phyloP scores from a whole-genome alignment of 2,113 vertebrate genomes.

The Larimichthys crocea region DNA sequence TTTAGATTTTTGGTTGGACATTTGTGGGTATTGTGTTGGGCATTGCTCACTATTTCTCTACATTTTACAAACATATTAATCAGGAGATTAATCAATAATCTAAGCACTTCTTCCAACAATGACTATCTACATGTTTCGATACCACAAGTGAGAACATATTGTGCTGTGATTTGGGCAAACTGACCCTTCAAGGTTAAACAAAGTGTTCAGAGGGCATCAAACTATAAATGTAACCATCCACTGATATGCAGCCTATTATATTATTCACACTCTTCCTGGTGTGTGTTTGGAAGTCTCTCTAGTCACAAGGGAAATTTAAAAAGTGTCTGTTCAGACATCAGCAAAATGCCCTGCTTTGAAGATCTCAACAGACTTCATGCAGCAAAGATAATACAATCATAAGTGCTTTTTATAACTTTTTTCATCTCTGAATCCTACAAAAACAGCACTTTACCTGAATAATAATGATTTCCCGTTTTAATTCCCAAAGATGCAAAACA shows the following conservation, averaged over 20 bases:
- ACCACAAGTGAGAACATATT: not conserved
- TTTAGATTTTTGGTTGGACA: no score
- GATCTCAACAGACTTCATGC: conserved; percentile 34
- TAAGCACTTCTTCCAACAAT: not conserved
- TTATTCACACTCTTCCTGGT: conserved; percentile 47
- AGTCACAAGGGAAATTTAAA: conserved; percentile 56
- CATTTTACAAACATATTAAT: no score
- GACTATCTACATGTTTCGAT: not conserved
- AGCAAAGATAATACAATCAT: conserved; percentile 47
- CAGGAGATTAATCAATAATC: not conserved
- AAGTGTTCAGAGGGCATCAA: conserved; percentile 6
- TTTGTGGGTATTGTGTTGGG: no score
- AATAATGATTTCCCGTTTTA: conserved; percentile 32
- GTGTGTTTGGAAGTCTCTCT: conserved; percentile 16
- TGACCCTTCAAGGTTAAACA: conserved; percentile 10
- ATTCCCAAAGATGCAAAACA: conserved; percentile 41
- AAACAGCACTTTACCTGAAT: conserved; percentile 26
- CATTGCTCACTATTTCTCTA: no score
- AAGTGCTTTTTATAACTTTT: conserved; percentile 45
- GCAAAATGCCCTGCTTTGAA: conserved; percentile 30
- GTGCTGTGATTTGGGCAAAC: not conserved
- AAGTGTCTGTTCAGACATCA: conserved; percentile 37
- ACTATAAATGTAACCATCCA: conserved; percentile 19
- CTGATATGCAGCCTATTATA: not conserved
- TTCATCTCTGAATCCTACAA: conserved; percentile 35